Percentiles rank a stretch among this genome's conserved stretches.
Evolutionary conservation across 1,140 invertebrate species (phyloP).

Genomic region (Akabosia matsudoensis): DNA sequence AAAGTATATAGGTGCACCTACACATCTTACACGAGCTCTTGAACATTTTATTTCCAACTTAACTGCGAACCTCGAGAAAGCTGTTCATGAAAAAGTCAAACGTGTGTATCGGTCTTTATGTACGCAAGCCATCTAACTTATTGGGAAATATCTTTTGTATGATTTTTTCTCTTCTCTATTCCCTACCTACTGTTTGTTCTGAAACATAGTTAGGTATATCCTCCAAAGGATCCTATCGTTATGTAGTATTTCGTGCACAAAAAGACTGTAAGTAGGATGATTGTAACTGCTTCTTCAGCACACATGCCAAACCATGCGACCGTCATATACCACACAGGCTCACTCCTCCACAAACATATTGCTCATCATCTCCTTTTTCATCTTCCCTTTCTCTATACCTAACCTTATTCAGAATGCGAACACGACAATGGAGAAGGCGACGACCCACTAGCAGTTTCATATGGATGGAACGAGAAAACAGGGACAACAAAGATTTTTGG

Average conservation of each 20-base stretch:
- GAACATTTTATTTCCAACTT: too few species aligned
- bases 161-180: too few species aligned
- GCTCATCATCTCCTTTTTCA: slow-evolving; percentile 9
- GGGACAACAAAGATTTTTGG: neutral
- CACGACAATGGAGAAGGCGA: neutral
- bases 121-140: too few species aligned
- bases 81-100: too few species aligned
- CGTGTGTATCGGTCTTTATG: too few species aligned
- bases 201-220: too few species aligned
- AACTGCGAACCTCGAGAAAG: too few species aligned
- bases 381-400: slow-evolving; percentile 1
- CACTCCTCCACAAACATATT: neutral
- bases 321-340: neutral
- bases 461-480: neutral
- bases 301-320: neutral
- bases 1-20: too few species aligned
- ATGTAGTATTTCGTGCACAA: too few species aligned
- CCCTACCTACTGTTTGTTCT: too few species aligned
- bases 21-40: too few species aligned
- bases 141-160: too few species aligned
- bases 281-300: neutral
- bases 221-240: neutral
- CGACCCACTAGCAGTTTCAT: neutral
- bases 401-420: neutral
- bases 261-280: neutral